phyloP scores from a whole-genome alignment of 2,888 invertebrate species.

The Meliscaeva auricollis region DNA sequence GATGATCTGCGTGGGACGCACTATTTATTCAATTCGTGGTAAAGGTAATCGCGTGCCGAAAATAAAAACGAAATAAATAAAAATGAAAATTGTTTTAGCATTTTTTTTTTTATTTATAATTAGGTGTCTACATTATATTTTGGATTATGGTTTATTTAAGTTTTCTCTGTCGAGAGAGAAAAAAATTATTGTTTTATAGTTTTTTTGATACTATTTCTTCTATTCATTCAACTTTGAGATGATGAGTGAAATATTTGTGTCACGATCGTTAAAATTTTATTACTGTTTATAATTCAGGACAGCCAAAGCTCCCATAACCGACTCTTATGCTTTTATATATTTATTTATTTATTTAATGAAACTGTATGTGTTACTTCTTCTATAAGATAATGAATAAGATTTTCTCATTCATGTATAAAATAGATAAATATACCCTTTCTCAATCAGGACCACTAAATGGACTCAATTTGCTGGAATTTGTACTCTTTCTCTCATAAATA shows the following conservation, averaged over 20 bases:
- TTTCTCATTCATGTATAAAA: too few relatives aligned
- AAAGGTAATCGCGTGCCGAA: slow-evolving; percentile 58
- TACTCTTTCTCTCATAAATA: too few relatives aligned
- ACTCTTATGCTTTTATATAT: background rate
- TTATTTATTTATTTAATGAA: background rate
- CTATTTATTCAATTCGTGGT: slow-evolving; percentile 50
- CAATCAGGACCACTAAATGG: too few relatives aligned
- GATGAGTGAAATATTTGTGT: background rate
- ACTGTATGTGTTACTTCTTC: too few relatives aligned
- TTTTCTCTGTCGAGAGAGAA: background rate
- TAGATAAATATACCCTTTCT: too few relatives aligned
- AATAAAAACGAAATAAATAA: slow-evolving; percentile 12
- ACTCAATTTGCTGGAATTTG: too few relatives aligned
- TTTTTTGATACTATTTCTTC: background rate
- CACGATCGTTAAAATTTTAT: background rate
- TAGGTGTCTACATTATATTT: too few relatives aligned
- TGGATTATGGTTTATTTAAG: background rate
- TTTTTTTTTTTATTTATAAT: background rate
- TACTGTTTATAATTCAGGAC: background rate
- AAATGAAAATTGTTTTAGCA: background rate
- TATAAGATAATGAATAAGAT: too few relatives aligned
- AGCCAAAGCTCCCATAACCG: background rate
- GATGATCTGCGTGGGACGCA: slow-evolving; percentile 46
- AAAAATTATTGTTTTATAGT: background rate
- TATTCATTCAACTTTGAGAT: background rate